Conservation (phyloP, 2,888 invertebrate species). For the Synergus japonicus region DNA sequence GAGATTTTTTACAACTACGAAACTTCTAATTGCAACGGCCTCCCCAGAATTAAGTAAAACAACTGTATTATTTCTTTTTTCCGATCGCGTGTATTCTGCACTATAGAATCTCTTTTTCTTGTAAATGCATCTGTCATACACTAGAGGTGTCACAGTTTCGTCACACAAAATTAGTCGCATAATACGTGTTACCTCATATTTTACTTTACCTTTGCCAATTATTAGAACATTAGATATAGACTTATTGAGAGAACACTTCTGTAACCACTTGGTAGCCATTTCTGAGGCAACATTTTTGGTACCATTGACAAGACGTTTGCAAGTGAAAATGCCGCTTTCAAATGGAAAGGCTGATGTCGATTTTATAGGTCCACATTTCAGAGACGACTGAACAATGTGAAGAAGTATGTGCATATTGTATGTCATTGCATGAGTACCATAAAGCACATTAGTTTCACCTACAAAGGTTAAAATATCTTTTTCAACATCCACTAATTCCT, state of each 20-base stretch:
- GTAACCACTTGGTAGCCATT: background rate
- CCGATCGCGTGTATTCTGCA: constrained; percentile 1
- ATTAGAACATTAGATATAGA: background rate
- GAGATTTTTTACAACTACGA: background rate
- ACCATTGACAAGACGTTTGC: constrained; percentile 3
- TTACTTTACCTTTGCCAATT: constrained; percentile 10
- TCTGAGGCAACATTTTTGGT: constrained; percentile 7
- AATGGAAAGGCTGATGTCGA: constrained; percentile 40
- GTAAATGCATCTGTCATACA: constrained; percentile 6
- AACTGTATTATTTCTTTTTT: constrained; percentile 7
- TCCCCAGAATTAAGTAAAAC: constrained; percentile 9
- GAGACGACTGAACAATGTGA: background rate
- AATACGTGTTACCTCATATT: constrained; percentile 2
- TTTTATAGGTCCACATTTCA: constrained; percentile 2
- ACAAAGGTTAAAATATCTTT: constrained; percentile 3
- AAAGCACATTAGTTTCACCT: constrained; percentile 7
- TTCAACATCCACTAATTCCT: background rate
- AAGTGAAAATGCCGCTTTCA: constrained; percentile 41
- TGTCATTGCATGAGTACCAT: background rate
- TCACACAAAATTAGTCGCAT: constrained; percentile 1
- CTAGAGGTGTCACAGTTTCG: constrained; percentile 4
- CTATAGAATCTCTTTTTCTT: background rate
- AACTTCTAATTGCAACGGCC: constrained; percentile 8
- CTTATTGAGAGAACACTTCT: constrained; percentile 3
- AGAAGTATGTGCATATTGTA: constrained; percentile 1